Conservation (phyloP, 2,113 vertebrate genomes). For the Cephalopterus ornatus region DNA sequence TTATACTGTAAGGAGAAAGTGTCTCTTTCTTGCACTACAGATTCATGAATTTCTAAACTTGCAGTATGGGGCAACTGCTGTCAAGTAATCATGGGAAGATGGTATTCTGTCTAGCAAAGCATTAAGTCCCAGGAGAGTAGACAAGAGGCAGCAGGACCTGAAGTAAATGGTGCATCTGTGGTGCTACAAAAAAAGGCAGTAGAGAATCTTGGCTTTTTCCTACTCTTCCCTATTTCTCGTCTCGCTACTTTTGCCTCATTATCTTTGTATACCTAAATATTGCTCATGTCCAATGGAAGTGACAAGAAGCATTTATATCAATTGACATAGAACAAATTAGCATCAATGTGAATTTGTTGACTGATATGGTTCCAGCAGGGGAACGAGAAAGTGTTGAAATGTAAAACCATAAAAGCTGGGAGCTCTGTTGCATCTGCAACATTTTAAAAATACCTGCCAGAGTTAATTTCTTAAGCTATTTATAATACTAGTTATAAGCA, state of each 20-base stretch:
- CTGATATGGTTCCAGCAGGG: background rate
- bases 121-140: background rate
- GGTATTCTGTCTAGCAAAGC: background rate
- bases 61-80: background rate
- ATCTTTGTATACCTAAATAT: background rate
- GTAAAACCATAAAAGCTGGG: background rate
- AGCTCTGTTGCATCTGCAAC: background rate
- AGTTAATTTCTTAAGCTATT: background rate
- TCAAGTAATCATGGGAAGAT: background rate
- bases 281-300: background rate
- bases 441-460: background rate
- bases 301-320: background rate
- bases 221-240: background rate
- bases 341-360: background rate
- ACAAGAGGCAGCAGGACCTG: background rate
- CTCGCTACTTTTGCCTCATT: background rate
- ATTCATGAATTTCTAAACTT: slow-evolving; percentile 4
- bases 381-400: background rate
- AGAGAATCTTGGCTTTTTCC: background rate
- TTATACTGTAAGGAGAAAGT: background rate
- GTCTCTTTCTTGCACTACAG: background rate
- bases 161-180: background rate
- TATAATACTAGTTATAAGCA: background rate
- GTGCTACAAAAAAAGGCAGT: background rate
- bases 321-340: background rate